Conservation (phyloP, 2,888 invertebrate genomes). For the Diplazon laetatorius region DNA sequence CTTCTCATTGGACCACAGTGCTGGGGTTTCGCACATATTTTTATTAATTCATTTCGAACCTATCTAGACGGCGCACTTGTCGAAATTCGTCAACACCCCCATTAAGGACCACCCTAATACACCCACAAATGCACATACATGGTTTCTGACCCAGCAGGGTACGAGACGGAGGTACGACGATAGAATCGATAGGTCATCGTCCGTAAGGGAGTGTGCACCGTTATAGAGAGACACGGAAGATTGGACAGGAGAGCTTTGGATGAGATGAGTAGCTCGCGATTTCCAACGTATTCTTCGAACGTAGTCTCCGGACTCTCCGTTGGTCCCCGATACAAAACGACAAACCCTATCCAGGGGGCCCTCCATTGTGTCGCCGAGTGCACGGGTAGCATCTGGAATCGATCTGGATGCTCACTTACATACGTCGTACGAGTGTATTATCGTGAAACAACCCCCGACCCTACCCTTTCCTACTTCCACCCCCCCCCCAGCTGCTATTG, state of each 20-base stretch:
- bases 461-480: no score
- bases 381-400: slow-evolving; percentile 9
- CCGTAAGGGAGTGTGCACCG: slow-evolving; percentile 21
- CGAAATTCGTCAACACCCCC: no score
- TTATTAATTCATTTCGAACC: no score
- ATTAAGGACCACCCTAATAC: no score
- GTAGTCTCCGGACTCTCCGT: background rate
- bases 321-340: slow-evolving; percentile 9
- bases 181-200: slow-evolving; percentile 55
- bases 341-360: slow-evolving; percentile 24
- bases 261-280: slow-evolving; percentile 8
- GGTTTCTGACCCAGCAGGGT: background rate
- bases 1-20: no score
- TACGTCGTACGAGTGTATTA: slow-evolving; percentile 1
- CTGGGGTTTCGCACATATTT: no score
- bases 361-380: slow-evolving; percentile 4
- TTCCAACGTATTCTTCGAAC: slow-evolving; percentile 4
- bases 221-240: slow-evolving; percentile 9
- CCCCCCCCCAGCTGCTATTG: no score
- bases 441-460: background rate
- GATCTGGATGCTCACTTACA: slow-evolving; percentile 14
- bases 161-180: background rate
- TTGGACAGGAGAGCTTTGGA: background rate
- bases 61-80: no score
- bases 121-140: background rate